Percentiles rank a stretch among this genome's conserved stretches.
phyloP scores from a whole-genome alignment of 2,888 invertebrate species.

The Monochamus alternatus region DNA sequence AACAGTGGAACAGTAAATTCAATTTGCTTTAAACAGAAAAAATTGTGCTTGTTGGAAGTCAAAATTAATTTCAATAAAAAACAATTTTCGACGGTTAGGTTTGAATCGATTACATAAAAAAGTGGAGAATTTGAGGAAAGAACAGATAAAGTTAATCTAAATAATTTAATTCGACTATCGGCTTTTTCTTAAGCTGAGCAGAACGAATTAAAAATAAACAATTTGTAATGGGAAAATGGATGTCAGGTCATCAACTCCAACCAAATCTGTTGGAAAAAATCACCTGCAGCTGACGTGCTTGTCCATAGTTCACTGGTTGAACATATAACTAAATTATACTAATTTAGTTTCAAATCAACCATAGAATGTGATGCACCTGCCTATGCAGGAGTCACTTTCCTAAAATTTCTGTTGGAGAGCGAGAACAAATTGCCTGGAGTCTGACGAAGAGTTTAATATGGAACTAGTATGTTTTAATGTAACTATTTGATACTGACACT shows the following conservation, averaged over 20 bases:
- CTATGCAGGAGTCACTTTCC: not conserved
- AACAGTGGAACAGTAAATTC: not conserved
- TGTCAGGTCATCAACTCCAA: conserved; percentile 50
- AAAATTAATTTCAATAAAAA: conserved; percentile 45
- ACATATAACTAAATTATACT: conserved; percentile 47
- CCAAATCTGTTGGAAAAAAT: conserved; percentile 42
- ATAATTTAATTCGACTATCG: conserved; percentile 50
- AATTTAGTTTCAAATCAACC: conserved; percentile 44
- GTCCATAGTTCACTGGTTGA: conserved; percentile 66
- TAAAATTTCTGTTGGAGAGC: too few species aligned
- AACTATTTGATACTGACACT: too few species aligned
- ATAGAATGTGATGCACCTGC: conserved; percentile 47
- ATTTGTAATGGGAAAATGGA: conserved; percentile 45
- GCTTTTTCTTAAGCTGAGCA: conserved; percentile 41
- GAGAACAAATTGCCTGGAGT: too few species aligned
- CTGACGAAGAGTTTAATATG: too few species aligned
- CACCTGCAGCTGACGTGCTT: conserved; percentile 65
- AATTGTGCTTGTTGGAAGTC: conserved; percentile 44
- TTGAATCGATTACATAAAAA: conserved; percentile 46
- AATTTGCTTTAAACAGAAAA: conserved; percentile 32
- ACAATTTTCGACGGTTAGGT: conserved; percentile 45
- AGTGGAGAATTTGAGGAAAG: conserved; percentile 42
- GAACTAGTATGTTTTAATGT: too few species aligned
- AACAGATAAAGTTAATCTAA: conserved; percentile 47
- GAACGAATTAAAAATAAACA: conserved; percentile 50